Conservation (phyloP, 1,140 invertebrate genomes). For the Odontomachus brunneus region DNA sequence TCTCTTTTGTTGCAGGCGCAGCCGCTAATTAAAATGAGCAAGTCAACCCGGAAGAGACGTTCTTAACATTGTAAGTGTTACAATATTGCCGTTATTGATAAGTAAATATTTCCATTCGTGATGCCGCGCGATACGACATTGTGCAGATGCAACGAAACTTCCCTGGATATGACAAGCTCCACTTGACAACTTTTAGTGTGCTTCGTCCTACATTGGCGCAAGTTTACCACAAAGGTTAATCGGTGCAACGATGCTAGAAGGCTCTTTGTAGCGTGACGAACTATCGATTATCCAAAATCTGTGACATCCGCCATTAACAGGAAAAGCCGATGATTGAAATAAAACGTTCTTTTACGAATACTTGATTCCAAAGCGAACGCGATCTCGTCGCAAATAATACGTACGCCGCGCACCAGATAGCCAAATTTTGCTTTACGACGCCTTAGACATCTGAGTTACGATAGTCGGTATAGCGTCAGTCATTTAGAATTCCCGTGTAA, state of each 20-base stretch:
- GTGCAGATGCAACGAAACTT: slow-evolving; percentile 13
- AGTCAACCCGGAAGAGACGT: slow-evolving; percentile 78
- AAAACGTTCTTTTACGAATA: background rate
- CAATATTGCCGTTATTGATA: background rate
- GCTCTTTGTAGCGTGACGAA: slow-evolving; percentile 63
- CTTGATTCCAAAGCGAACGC: background rate
- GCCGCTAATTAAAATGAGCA: slow-evolving; percentile 79
- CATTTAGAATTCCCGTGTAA: background rate
- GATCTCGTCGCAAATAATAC: background rate
- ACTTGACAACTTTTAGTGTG: slow-evolving; percentile 55
- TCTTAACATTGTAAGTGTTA: slow-evolving; percentile 79
- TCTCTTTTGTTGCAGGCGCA: slow-evolving; percentile 73
- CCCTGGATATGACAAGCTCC: slow-evolving; percentile 46
- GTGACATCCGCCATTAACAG: too few relatives aligned
- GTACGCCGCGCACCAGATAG: background rate
- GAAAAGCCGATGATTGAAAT: slow-evolving; percentile 34
- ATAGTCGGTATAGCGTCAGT: background rate
- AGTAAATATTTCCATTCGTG: background rate
- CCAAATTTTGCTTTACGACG: background rate
- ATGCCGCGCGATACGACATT: background rate
- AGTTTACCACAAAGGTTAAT: slow-evolving; percentile 66
- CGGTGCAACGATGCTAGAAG: slow-evolving; percentile 69
- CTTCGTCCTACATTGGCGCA: slow-evolving; percentile 49
- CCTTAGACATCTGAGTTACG: background rate
- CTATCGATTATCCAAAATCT: slow-evolving; percentile 64